Evolutionary conservation across 2,113 vertebrate species (phyloP).

Genomic region (Coreoperca whiteheadi): DNA sequence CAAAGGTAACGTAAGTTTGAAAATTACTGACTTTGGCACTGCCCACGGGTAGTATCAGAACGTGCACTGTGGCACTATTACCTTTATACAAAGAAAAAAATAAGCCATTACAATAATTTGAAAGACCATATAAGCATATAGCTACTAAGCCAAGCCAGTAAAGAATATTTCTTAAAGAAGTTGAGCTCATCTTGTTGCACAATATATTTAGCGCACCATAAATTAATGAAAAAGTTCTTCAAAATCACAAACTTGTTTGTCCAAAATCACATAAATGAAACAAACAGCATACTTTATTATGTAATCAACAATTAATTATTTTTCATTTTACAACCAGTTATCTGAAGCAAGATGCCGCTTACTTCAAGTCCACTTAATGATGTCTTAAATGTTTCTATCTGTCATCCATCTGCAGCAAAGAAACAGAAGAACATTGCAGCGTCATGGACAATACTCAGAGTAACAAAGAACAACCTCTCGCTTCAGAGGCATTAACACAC

Average conservation of each 20-base stretch:
- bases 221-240: neutral
- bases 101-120: neutral
- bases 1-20: too few species aligned
- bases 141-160: neutral
- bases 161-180: neutral
- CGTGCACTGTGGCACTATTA: too few species aligned
- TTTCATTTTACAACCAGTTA: too few species aligned
- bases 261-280: neutral
- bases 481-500: constrained; percentile 10
- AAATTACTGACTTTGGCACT: too few species aligned
- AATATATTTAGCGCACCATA: neutral
- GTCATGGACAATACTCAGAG: neutral
- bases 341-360: neutral
- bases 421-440: constrained; percentile 3
- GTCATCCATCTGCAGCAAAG: constrained; percentile 39
- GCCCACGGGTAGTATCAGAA: too few species aligned
- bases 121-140: neutral
- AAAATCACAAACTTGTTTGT: neutral
- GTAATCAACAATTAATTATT: too few species aligned
- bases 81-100: neutral
- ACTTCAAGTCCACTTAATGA: neutral
- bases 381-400: neutral
- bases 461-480: constrained; percentile 10
- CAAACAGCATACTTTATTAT: neutral
- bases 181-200: too few species aligned